Conservation (phyloP, 92 coral and sea anemone genomes). For the Porites rus region DNA sequence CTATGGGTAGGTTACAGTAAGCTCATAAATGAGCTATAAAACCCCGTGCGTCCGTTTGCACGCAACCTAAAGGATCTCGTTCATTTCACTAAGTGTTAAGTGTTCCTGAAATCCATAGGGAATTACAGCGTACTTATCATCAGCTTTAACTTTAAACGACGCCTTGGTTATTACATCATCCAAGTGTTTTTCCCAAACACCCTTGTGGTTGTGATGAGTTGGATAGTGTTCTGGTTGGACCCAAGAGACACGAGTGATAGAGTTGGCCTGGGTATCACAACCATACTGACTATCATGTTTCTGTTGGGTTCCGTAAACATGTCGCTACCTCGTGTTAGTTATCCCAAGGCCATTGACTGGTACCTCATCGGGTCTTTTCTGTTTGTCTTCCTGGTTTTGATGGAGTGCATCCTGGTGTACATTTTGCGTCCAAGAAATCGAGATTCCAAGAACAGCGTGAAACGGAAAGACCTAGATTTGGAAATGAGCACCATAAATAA, state of each 20-base stretch:
- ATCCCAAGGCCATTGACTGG: not conserved
- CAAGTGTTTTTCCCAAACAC: not conserved
- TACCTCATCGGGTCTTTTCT: conserved; percentile 41
- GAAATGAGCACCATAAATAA: not conserved
- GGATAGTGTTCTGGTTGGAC: not conserved
- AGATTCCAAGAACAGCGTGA: not conserved
- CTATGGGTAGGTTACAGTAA: too few relatives aligned
- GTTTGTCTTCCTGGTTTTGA: conserved; percentile 56
- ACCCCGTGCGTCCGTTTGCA: too few relatives aligned
- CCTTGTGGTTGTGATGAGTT: not conserved
- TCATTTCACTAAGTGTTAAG: too few relatives aligned
- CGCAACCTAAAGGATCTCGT: too few relatives aligned
- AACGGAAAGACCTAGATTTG: not conserved
- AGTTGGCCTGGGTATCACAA: not conserved
- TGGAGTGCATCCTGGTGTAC: conserved; percentile 49
- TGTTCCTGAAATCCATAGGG: too few relatives aligned
- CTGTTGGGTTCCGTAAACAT: not conserved
- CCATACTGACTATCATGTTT: not conserved
- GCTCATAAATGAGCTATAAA: too few relatives aligned
- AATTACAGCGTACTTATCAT: not conserved
- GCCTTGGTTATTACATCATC: not conserved
- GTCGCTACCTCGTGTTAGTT: not conserved
- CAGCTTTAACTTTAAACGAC: not conserved
- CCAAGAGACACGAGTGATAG: not conserved
- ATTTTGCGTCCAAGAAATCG: not conserved